Evolutionary conservation across 1,140 invertebrate species (phyloP).

Genomic region (Lepidurus couesii): DNA sequence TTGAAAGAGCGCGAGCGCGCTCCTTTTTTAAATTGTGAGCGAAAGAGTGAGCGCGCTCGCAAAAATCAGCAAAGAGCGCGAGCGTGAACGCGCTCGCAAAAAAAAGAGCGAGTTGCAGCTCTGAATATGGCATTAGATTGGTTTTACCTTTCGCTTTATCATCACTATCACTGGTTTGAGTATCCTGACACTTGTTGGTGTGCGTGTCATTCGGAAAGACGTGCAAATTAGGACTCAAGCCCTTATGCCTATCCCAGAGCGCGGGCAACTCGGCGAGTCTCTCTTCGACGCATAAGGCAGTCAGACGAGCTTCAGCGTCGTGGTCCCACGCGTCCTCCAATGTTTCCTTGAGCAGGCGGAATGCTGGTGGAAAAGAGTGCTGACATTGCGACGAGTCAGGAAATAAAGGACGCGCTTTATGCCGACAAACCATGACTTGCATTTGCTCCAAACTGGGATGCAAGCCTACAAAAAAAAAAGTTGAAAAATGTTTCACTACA

Average conservation of each 20-base stretch:
- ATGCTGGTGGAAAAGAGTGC: constrained; percentile 48
- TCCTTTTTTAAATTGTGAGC: too few relatives aligned
- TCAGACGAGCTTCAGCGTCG: constrained; percentile 84
- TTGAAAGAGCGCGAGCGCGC: too few relatives aligned
- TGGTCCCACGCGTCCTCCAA: constrained; percentile 93
- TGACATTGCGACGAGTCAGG: constrained; percentile 57
- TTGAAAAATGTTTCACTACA: not conserved
- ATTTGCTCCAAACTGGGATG: constrained; percentile 70
- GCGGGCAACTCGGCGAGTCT: constrained; percentile 66
- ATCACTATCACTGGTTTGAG: constrained; percentile 22
- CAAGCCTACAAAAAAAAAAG: constrained; percentile 46
- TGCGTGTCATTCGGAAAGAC: constrained; percentile 15
- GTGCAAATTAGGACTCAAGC: constrained; percentile 35
- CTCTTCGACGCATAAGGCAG: constrained; percentile 83
- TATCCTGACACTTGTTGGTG: constrained; percentile 33
- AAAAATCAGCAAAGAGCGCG: too few relatives aligned
- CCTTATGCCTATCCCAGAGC: constrained; percentile 49
- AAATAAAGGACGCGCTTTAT: constrained; percentile 77
- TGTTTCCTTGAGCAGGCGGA: constrained; percentile 72
- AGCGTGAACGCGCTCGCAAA: too few relatives aligned
- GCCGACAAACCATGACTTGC: constrained; percentile 71
- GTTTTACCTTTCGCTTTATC: constrained; percentile 3
- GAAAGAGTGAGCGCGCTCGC: too few relatives aligned
- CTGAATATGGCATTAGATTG: too few relatives aligned
- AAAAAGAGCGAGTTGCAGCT: too few relatives aligned